Conservation (phyloP, 2,888 invertebrate genomes). For the Sinopyrophorus schimmeli region DNA sequence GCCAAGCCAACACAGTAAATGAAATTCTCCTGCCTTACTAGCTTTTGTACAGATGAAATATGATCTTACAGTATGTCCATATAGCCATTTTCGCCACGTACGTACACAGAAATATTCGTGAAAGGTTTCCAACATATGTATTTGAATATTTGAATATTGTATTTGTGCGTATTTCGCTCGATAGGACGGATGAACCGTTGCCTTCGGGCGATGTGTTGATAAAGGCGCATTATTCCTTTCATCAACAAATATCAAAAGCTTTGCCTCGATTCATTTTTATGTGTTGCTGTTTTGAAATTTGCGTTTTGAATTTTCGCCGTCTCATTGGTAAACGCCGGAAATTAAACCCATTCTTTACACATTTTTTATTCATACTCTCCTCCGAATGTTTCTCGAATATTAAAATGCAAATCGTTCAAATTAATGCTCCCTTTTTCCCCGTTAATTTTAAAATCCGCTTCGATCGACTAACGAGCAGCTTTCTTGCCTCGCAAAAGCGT, state of each 20-base stretch:
- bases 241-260: conserved; percentile 13
- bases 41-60: conserved; percentile 14
- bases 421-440: conserved; percentile 9
- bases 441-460: conserved; percentile 10
- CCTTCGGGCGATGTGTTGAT: conserved; percentile 7
- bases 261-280: conserved; percentile 3
- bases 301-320: conserved; percentile 19
- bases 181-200: conserved; percentile 16
- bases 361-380: conserved; percentile 16
- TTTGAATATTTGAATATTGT: conserved; percentile 13
- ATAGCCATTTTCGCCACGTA: conserved; percentile 6
- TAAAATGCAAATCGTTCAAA: conserved; percentile 20
- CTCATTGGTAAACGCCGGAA: conserved; percentile 24
- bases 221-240: conserved; percentile 14
- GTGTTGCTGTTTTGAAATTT: conserved; percentile 18
- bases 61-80: conserved; percentile 9
- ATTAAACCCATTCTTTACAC: conserved; percentile 23
- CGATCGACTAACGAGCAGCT: conserved; percentile 7
- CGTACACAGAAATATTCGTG: too few relatives aligned
- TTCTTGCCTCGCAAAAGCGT: conserved; percentile 9
- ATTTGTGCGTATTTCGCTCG: conserved; percentile 11
- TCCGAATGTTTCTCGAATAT: conserved; percentile 10
- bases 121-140: conserved; percentile 10
- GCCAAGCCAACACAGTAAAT: conserved; percentile 11
- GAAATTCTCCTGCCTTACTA: conserved; percentile 10